These are phyloP conservation scores for Catostomus latipinnis DNA, from an alignment of 2,797 vertebrate species.

Conservation along the genomic window DNA sequence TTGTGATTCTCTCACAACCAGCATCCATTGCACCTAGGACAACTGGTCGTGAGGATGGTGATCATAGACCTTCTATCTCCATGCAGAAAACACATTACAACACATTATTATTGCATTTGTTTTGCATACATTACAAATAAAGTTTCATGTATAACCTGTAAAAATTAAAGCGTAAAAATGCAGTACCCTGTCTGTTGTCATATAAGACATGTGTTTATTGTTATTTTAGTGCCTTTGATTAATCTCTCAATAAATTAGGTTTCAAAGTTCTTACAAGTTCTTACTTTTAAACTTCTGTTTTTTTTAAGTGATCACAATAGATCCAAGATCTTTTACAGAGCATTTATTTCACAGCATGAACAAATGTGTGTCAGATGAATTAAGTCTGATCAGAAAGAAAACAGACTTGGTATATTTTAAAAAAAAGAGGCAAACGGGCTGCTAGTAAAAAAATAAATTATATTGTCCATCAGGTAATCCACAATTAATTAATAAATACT, in stretches of 20 bases:
- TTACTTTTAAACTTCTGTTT: background rate
- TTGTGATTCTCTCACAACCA: too few relatives aligned
- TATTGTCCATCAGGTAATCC: constrained; percentile 3
- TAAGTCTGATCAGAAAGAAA: background rate
- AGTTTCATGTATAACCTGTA: constrained; percentile 6
- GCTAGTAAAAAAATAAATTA: background rate
- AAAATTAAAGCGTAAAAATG: background rate
- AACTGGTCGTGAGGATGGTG: too few relatives aligned
- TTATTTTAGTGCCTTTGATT: constrained; percentile 3
- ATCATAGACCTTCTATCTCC: too few relatives aligned
- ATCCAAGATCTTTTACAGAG: background rate
- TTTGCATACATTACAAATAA: constrained; percentile 42
- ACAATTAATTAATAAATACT: constrained; percentile 2
- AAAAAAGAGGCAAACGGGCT: background rate
- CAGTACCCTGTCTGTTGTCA: background rate
- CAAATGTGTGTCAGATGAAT: background rate
- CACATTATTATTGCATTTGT: constrained; percentile 42
- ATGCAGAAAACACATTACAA: constrained; percentile 3
- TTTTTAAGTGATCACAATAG: constrained; percentile 28
- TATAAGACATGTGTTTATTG: constrained; percentile 13
- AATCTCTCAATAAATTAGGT: background rate
- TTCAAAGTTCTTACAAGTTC: background rate
- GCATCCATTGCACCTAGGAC: too few relatives aligned
- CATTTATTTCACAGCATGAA: constrained; percentile 9
- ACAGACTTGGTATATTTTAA: too few relatives aligned